Conservation (phyloP, 2,888 invertebrate genomes). For the Camptogramma bilineatum region DNA sequence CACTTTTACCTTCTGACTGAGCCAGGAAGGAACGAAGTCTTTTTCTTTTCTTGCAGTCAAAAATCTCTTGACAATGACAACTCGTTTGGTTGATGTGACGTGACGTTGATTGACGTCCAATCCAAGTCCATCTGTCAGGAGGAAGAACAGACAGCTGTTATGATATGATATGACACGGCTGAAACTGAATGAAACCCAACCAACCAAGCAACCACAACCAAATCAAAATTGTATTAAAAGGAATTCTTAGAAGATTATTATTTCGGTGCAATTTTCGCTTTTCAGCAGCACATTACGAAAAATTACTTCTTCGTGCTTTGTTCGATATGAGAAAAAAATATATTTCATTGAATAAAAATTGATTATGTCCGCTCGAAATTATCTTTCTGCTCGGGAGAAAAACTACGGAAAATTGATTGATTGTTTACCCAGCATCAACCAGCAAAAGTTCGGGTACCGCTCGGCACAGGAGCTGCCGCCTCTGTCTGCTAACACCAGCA, state of each 20-base stretch:
- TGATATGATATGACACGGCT: too few species aligned
- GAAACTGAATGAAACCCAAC: too few species aligned
- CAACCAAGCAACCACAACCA: background rate
- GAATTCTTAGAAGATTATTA: conserved; percentile 1
- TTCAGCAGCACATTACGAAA: background rate
- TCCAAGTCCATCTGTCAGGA: too few species aligned
- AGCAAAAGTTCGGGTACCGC: conserved; percentile 69
- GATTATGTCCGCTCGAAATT: conserved; percentile 81
- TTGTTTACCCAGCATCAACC: conserved; percentile 74
- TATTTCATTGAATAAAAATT: conserved; percentile 37
- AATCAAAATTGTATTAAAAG: conserved; percentile 1
- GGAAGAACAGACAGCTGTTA: too few species aligned
- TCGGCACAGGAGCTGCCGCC: conserved; percentile 65
- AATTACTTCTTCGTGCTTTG: background rate
- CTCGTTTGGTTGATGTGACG: too few species aligned
- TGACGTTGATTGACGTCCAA: too few species aligned
- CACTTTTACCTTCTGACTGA: too few species aligned
- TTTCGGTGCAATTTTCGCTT: conserved; percentile 11
- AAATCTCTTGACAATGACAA: too few species aligned
- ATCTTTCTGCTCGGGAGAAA: conserved; percentile 74
- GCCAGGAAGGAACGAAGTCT: too few species aligned
- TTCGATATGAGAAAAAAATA: conserved; percentile 10
- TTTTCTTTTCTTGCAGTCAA: too few species aligned
- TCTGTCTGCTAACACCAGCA: conserved; percentile 67
- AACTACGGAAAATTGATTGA: conserved; percentile 70